Conservation (phyloP, 2,888 invertebrate species). For the Aethes cnicana region DNA sequence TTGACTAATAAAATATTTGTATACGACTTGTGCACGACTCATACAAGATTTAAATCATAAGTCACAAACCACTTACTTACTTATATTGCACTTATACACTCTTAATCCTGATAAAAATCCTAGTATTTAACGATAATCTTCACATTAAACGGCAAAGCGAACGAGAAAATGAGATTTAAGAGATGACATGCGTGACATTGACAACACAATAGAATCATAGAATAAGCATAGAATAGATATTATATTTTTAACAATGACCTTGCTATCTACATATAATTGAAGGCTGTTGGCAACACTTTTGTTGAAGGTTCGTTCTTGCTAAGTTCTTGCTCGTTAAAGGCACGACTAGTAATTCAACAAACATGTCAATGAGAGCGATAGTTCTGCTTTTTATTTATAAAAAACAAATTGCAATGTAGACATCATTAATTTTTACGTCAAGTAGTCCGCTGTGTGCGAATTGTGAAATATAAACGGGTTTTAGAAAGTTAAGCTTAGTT, state of each 20-base stretch:
- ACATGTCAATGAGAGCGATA: too few species aligned
- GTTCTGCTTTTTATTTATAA: too few species aligned
- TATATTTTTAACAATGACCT: too few species aligned
- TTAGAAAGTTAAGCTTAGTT: too few species aligned
- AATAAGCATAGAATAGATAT: too few species aligned
- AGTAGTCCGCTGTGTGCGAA: too few species aligned
- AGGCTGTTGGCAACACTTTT: background rate
- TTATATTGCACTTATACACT: background rate
- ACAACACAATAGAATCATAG: slow-evolving; percentile 12
- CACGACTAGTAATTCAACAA: too few species aligned
- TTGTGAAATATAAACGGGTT: too few species aligned
- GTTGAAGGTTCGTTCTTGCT: background rate
- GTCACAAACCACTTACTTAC: slow-evolving; percentile 18
- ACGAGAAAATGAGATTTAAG: background rate
- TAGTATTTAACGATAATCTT: slow-evolving; percentile 5
- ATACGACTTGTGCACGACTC: background rate
- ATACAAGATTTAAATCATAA: slow-evolving; percentile 3
- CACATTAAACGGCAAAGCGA: background rate
- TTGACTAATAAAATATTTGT: slow-evolving; percentile 1
- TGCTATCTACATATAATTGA: background rate
- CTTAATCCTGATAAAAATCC: slow-evolving; percentile 2
- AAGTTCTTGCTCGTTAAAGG: too few species aligned
- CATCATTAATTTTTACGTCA: too few species aligned
- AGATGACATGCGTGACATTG: slow-evolving; percentile 30
- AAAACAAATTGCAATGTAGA: too few species aligned